phyloP scores from a whole-genome alignment of 2,888 invertebrate genomes.

The Acleris cristana region DNA sequence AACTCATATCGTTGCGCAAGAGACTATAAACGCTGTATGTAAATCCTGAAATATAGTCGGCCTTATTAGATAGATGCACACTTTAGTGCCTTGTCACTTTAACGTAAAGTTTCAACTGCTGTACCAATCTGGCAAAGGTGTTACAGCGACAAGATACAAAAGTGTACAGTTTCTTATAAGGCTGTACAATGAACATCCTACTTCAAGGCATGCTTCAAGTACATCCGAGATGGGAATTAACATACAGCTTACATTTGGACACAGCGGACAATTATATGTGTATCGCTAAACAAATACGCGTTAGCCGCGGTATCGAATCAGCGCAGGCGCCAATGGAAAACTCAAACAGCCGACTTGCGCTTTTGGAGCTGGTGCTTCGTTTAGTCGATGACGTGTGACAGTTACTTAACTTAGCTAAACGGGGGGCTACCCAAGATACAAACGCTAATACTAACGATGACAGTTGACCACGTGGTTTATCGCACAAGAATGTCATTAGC shows the following conservation, averaged over 20 bases:
- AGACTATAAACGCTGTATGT: too few relatives aligned
- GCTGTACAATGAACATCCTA: not conserved
- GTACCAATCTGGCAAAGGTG: too few relatives aligned
- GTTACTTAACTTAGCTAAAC: not conserved
- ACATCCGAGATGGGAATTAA: constrained; percentile 33
- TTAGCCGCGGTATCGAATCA: constrained; percentile 64
- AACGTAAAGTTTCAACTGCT: too few relatives aligned
- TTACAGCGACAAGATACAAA: too few relatives aligned
- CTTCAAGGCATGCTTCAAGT: constrained; percentile 19
- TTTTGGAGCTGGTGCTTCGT: constrained; percentile 61
- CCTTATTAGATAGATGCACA: too few relatives aligned
- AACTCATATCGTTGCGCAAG: too few relatives aligned
- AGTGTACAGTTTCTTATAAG: too few relatives aligned
- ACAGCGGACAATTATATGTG: constrained; percentile 69
- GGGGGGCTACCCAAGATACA: too few relatives aligned
- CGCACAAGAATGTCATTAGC: not conserved
- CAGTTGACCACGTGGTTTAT: too few relatives aligned
- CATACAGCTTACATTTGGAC: constrained; percentile 51
- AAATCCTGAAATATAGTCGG: too few relatives aligned
- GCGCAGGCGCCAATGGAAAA: constrained; percentile 63
- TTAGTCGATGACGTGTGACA: constrained; percentile 42
- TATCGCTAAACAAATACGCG: constrained; percentile 75
- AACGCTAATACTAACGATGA: too few relatives aligned
- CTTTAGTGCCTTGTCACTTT: too few relatives aligned
- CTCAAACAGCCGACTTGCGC: constrained; percentile 66